Evolutionary conservation across 2,797 vertebrate species (phyloP).

Genomic region (Smutsia gigantea): DNA sequence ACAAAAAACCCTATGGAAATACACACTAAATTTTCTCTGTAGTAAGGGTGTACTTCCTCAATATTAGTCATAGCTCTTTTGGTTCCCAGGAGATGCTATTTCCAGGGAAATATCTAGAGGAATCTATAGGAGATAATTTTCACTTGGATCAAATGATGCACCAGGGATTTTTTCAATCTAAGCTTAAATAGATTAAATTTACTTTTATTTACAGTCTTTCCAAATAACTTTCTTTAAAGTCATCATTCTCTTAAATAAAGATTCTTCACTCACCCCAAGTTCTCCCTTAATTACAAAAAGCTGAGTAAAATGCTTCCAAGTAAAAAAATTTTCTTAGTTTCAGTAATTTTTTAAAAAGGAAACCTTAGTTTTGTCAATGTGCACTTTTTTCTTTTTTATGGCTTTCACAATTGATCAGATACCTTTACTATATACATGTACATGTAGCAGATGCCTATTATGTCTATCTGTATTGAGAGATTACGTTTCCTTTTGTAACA

Average conservation of each 20-base stretch:
- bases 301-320: not conserved
- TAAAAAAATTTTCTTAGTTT: conserved; percentile 1
- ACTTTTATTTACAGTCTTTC: conserved; percentile 73
- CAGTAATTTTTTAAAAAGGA: not conserved
- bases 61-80: conserved; percentile 53
- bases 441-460: not conserved
- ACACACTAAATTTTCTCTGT: conserved; percentile 49
- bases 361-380: not conserved
- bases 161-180: conserved; percentile 71
- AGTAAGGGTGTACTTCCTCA: not conserved
- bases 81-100: conserved; percentile 52
- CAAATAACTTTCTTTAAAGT: conserved; percentile 57
- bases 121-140: conserved; percentile 69
- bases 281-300: conserved; percentile 59
- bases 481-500: not conserved
- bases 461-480: not conserved
- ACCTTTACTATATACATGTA: not conserved
- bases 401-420: not conserved
- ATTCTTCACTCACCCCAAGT: conserved; percentile 11
- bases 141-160: conserved; percentile 70
- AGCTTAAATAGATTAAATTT: conserved; percentile 72
- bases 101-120: conserved; percentile 60
- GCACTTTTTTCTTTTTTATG: not conserved
- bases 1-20: conserved; percentile 48
- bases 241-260: conserved; percentile 63